Base-by-base conservation (phyloP, 2,888 invertebrate species). In the Leptopterna dolabrata region DNA sequence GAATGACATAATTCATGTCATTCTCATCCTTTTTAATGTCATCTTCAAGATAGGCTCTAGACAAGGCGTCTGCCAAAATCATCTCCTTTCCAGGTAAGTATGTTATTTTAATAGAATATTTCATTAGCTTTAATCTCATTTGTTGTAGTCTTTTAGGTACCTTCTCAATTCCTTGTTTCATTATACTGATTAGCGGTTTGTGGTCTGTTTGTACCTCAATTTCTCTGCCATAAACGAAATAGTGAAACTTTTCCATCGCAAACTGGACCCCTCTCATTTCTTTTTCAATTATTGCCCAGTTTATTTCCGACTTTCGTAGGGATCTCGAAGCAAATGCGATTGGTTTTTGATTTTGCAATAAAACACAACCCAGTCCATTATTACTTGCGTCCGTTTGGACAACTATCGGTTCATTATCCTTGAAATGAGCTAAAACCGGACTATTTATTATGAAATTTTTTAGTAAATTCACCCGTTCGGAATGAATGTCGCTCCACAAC, bases 221-320 rank as follows among this genome's bases (percentile, higher is more conserved):
- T 9, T 81, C 55, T 29, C 81, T 19, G 1, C 81, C 81, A 51
- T 81, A 81, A 1, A 51, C 55, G 51, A 51, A 81, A 55, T 81
- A 81, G 51, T 81, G 81, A 14, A 27, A 51, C 27, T 51, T 47
- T 51, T 81, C 81, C 16, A 81, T 1, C 2, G 55, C 81, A 16
- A 29, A 81, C 13, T 16, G 29, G 41, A 30, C 4, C 9, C 81
- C 13, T 51, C 16, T 4, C 51, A 81, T 81, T 19, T 81, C 81
- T 29, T 47, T 81, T 55, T 51, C 81, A 1, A 81, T 81, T 0
- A 78, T 81, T 3, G 81, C 81, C 51, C 55, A 81, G 6, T 51
- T 47, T 16, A 9, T 14, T 16, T 81, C 55, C 4, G 30, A n/a
- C 51, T 81, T 81, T 41, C 3, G 6, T 24, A 78, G 78, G 1